Conservation (phyloP, 1,140 invertebrate species). For the Trinorchestia longiramus region DNA sequence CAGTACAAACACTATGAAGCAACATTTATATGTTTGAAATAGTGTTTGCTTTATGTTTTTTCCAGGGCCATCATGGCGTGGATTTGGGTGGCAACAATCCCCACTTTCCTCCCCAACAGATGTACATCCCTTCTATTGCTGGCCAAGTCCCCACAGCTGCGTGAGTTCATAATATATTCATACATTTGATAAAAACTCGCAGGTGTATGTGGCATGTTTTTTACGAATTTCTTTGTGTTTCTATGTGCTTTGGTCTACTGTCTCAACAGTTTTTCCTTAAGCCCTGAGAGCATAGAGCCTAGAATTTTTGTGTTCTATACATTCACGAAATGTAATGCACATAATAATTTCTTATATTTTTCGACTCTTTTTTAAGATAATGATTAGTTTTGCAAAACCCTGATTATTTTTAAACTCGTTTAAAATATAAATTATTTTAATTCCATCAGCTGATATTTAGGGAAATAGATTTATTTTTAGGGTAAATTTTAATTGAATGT, state of each 20-base stretch:
- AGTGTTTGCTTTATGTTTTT: not conserved
- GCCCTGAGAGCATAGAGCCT: not conserved
- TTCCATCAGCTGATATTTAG: not conserved
- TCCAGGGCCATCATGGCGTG: constrained; percentile 8
- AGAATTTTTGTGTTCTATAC: not conserved
- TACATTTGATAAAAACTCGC: not conserved
- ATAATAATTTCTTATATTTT: not conserved
- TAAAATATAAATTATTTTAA: not conserved
- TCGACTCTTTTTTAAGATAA: not conserved
- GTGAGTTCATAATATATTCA: not conserved
- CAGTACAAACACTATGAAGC: not conserved
- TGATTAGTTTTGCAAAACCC: not conserved
- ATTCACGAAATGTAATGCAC: too few relatives aligned
- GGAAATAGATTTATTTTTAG: not conserved
- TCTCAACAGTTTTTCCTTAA: not conserved
- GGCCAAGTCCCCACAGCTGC: constrained; percentile 19
- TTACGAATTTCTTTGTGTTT: not conserved
- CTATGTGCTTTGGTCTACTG: not conserved
- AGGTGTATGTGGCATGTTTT: not conserved
- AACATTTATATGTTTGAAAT: not conserved
- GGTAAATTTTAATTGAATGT: not conserved
- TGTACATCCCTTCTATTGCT: constrained; percentile 45
- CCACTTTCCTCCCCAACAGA: constrained; percentile 32
- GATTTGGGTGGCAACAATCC: constrained; percentile 27
- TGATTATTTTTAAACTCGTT: not conserved